A percentile compares a stretch with the other conserved stretches of the same genome.
Evolutionary conservation across 2,888 invertebrate genomes (phyloP).

Genomic region (Nomada ferruginata): DNA sequence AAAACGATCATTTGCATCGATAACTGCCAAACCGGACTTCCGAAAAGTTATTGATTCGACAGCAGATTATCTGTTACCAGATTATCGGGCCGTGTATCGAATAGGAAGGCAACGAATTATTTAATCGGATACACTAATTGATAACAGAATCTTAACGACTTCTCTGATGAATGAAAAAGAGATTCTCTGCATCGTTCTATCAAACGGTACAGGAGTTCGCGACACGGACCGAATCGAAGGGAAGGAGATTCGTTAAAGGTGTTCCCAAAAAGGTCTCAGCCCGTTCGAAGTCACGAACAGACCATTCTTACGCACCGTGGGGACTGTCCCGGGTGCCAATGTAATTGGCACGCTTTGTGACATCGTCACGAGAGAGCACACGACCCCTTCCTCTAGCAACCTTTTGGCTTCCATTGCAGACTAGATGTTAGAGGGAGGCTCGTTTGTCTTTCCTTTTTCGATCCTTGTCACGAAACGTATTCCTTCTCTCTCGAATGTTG

Average conservation of each 20-base stretch:
- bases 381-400: conserved; percentile 25
- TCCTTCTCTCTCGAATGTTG: background rate
- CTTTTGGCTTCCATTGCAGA: conserved; percentile 55
- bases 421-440: conserved; percentile 36
- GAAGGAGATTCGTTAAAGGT: conserved; percentile 48
- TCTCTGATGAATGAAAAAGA: no score
- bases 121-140: background rate
- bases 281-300: conserved; percentile 48
- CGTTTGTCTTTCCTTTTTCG: conserved; percentile 28
- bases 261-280: conserved; percentile 26
- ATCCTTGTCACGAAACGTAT: background rate
- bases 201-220: conserved; percentile 5
- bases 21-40: background rate
- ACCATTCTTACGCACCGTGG: conserved; percentile 27
- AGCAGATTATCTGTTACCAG: background rate
- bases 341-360: conserved; percentile 63
- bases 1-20: conserved; percentile 18
- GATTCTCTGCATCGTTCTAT: background rate
- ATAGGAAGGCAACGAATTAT: background rate
- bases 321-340: conserved; percentile 49
- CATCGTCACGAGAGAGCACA: conserved; percentile 40
- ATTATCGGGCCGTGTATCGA: background rate
- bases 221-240: background rate
- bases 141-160: no score
- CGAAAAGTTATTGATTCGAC: background rate